Conservation (phyloP, 1,140 invertebrate genomes). For the Tribolium madens region DNA sequence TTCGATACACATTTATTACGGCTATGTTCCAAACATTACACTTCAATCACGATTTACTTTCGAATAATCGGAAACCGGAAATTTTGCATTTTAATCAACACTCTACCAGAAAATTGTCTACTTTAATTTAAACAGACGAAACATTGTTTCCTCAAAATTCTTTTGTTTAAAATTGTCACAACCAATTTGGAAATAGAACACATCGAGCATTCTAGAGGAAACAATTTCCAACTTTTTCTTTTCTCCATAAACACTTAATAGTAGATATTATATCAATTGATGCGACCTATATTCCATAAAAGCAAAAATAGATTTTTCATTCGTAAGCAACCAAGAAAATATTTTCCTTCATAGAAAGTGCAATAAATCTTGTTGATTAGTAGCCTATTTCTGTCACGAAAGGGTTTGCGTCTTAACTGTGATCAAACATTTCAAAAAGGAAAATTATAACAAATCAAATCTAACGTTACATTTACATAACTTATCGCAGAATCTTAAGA, state of each 20-base stretch:
- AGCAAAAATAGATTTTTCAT: neutral
- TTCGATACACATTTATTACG: constrained; percentile 10
- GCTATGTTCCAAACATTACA: constrained; percentile 7
- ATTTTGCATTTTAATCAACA: constrained; percentile 24
- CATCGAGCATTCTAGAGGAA: neutral
- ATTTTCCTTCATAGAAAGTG: neutral
- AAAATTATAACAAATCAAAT: too few species aligned
- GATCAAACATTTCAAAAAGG: too few species aligned
- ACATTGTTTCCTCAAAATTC: neutral
- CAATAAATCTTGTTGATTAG: too few species aligned
- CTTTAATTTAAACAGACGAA: neutral
- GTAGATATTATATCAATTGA: neutral
- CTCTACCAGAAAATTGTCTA: neutral
- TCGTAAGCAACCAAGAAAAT: neutral
- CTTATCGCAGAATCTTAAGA: neutral
- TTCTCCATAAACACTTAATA: neutral
- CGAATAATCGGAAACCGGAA: constrained; percentile 23
- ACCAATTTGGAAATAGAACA: neutral
- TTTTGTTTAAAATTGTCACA: neutral
- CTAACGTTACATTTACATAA: neutral
- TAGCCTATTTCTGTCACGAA: too few species aligned
- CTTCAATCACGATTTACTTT: constrained; percentile 15
- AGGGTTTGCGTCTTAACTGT: too few species aligned
- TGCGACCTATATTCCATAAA: neutral
- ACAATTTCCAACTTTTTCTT: neutral